Conservation (phyloP, 2,797 vertebrate genomes). For the Dromococcyx pavoninus region DNA sequence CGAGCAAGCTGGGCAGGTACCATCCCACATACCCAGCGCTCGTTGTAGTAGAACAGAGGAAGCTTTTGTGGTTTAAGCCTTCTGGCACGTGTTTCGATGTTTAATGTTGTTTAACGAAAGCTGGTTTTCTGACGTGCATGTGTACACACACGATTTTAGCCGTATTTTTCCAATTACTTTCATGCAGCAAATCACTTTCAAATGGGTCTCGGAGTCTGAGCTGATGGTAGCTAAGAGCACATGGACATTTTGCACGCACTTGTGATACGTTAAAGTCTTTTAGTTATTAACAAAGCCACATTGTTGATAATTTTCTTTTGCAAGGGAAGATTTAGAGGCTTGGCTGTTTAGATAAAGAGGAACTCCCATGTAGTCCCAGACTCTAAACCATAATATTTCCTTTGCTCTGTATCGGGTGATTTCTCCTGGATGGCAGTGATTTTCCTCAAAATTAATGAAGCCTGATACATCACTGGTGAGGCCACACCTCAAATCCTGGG, state of each 20-base stretch:
- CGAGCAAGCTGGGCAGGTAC: not conserved
- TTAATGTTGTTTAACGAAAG: not conserved
- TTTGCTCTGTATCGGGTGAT: not conserved
- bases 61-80: not conserved
- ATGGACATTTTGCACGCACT: not conserved
- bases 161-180: constrained; percentile 38
- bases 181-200: not conserved
- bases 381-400: not conserved
- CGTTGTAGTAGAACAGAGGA: not conserved
- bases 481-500: too few relatives aligned
- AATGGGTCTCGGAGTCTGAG: not conserved
- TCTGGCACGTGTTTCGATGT: not conserved
- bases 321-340: not conserved
- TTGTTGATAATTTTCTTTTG: not conserved
- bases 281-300: not conserved
- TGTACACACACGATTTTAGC: not conserved
- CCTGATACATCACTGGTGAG: too few relatives aligned
- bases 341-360: not conserved
- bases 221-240: not conserved
- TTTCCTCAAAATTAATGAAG: not conserved
- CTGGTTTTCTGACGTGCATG: not conserved
- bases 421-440: not conserved
- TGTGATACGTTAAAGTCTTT: not conserved
- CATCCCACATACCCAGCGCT: not conserved
- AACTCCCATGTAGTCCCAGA: not conserved